Conservation (phyloP, 2,113 vertebrate genomes). For the Sylvilagus bachmani region DNA sequence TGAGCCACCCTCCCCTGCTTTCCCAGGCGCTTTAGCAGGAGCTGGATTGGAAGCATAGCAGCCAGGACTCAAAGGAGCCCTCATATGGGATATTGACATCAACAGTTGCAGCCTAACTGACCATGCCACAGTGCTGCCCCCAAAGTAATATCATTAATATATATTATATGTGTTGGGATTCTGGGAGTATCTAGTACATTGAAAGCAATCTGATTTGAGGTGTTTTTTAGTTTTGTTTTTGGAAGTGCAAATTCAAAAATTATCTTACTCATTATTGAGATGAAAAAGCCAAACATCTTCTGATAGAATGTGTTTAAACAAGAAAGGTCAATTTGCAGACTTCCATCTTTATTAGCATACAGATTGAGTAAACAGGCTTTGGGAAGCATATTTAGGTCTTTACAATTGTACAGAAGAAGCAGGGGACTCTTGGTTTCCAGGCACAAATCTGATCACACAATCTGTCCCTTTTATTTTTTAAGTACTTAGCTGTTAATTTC, state of each 20-base stretch:
- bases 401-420: conserved; percentile 44
- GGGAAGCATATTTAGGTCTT: conserved; percentile 64
- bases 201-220: conserved; percentile 42
- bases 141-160: conserved; percentile 16
- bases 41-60: too few relatives aligned
- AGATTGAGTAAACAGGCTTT: conserved; percentile 62
- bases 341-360: conserved; percentile 54
- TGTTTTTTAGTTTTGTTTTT: neutral
- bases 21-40: too few relatives aligned
- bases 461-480: conserved; percentile 66
- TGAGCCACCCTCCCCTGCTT: too few relatives aligned
- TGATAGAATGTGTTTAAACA: conserved; percentile 76
- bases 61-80: too few relatives aligned
- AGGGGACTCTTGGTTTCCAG: conserved; percentile 52
- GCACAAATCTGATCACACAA: conserved; percentile 62
- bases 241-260: conserved; percentile 51
- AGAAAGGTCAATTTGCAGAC: conserved; percentile 67
- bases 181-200: neutral
- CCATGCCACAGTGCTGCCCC: too few relatives aligned
- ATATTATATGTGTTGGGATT: neutral
- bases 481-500: conserved; percentile 64
- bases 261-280: conserved; percentile 60
- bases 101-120: too few relatives aligned
- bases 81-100: too few relatives aligned
- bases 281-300: conserved; percentile 70